Percentiles rank a stretch among this genome's conserved stretches.
Evolutionary conservation across 1,140 invertebrate genomes (phyloP).

Genomic region (Idris sp.): DNA sequence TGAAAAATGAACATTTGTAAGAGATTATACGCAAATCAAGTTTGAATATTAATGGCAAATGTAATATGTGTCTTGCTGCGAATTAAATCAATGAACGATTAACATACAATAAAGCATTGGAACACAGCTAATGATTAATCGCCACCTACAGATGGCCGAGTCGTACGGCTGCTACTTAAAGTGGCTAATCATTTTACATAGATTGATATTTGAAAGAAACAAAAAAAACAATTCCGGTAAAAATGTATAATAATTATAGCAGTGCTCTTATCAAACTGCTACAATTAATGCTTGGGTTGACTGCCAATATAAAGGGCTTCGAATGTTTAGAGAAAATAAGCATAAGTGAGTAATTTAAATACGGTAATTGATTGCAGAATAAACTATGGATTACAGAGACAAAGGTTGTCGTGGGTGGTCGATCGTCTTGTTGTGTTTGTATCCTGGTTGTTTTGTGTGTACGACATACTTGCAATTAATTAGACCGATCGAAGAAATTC

Average conservation of each 20-base stretch:
- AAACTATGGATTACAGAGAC: constrained; percentile 62
- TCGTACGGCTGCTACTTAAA: constrained; percentile 49
- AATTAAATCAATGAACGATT: constrained; percentile 51
- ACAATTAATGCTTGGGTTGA: constrained; percentile 31
- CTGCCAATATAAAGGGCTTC: background rate
- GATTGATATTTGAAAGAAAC: constrained; percentile 45
- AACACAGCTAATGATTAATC: constrained; percentile 62
- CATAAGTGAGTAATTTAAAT: constrained; percentile 75
- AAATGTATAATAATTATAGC: constrained; percentile 32
- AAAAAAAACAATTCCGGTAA: constrained; percentile 3
- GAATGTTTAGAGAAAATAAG: constrained; percentile 34
- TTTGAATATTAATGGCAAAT: constrained; percentile 62
- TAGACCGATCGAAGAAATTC: constrained; percentile 67
- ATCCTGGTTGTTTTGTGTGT: constrained; percentile 51
- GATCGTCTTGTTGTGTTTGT: constrained; percentile 44
- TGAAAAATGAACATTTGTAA: constrained; percentile 40
- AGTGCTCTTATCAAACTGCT: constrained; percentile 12
- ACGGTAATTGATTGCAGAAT: constrained; percentile 59
- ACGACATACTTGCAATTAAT: constrained; percentile 73
- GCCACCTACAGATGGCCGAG: constrained; percentile 54
- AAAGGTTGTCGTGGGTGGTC: constrained; percentile 72
- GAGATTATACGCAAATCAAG: constrained; percentile 58
- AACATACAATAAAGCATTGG: constrained; percentile 64
- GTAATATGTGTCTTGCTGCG: constrained; percentile 52
- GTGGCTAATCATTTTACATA: constrained; percentile 60